Percentiles rank a stretch among this genome's conserved stretches.
Evolutionary conservation across 1,140 invertebrate species (phyloP).

Genomic region (Drosophila pachea): DNA sequence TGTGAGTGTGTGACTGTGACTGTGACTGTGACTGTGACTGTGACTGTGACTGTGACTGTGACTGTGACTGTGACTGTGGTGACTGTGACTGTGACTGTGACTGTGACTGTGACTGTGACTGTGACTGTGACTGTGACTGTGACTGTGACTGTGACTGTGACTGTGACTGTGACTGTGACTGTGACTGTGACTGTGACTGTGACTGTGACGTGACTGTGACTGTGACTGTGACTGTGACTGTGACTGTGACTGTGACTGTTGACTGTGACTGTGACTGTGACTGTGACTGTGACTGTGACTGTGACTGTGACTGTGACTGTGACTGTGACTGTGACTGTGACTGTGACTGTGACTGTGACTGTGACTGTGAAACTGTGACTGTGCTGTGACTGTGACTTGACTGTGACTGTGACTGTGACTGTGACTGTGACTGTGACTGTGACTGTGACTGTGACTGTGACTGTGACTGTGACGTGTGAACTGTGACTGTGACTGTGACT

Average conservation of each 20-base stretch:
- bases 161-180: background rate
- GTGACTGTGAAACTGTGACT: background rate
- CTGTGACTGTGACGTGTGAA: background rate
- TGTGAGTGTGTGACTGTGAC: no score
- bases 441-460: background rate
- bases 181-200: background rate
- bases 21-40: no score
- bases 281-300: no score
- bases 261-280: no score
- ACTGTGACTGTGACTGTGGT: background rate
- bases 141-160: no score
- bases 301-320: no score
- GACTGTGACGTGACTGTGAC: background rate
- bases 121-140: no score
- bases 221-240: background rate
- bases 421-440: background rate
- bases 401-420: background rate
- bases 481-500: background rate
- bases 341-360: background rate
- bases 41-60: no score
- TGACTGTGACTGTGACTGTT: background rate
- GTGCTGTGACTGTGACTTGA: background rate
- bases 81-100: background rate
- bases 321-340: background rate
- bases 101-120: background rate